Evolutionary conservation across 1,140 invertebrate genomes (phyloP).

Genomic region (Ceratoteleas bidentatus): DNA sequence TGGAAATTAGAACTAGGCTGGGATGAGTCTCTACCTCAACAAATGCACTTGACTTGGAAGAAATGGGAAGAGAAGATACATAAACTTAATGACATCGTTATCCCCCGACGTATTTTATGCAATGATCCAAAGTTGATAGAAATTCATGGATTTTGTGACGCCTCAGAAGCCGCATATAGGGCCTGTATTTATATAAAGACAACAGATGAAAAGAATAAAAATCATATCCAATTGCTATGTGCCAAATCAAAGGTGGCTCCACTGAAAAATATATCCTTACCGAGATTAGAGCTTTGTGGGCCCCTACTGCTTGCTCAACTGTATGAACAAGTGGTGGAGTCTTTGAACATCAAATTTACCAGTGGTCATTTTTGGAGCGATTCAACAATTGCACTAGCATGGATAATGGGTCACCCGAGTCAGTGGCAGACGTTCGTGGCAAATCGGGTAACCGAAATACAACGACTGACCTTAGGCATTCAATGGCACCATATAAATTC

Average conservation of each 20-base stretch:
- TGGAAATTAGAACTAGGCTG: conserved; percentile 54
- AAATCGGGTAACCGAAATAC: neutral
- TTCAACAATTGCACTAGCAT: conserved; percentile 4
- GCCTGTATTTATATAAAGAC: conserved; percentile 20
- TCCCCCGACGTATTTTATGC: conserved; percentile 23
- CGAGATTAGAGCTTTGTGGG: conserved; percentile 8
- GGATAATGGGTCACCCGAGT: neutral
- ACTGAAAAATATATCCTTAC: neutral
- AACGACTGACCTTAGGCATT: neutral
- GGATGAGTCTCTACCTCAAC: conserved; percentile 49
- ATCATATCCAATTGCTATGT: conserved; percentile 8
- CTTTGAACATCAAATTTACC: neutral
- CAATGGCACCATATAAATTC: conserved; percentile 5
- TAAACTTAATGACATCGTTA: conserved; percentile 27
- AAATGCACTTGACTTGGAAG: conserved; percentile 19
- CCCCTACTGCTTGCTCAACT: neutral
- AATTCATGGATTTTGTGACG: conserved; percentile 20
- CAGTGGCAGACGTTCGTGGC: conserved; percentile 17
- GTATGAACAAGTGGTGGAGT: neutral
- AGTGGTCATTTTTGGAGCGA: conserved; percentile 11
- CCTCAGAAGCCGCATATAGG: conserved; percentile 4
- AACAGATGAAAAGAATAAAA: neutral
- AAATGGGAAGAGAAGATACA: conserved; percentile 6
- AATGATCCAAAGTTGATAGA: neutral
- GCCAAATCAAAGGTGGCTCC: conserved; percentile 21